Base-by-base conservation (phyloP, 2,113 vertebrate species). In the Megalops atlanticus region DNA sequence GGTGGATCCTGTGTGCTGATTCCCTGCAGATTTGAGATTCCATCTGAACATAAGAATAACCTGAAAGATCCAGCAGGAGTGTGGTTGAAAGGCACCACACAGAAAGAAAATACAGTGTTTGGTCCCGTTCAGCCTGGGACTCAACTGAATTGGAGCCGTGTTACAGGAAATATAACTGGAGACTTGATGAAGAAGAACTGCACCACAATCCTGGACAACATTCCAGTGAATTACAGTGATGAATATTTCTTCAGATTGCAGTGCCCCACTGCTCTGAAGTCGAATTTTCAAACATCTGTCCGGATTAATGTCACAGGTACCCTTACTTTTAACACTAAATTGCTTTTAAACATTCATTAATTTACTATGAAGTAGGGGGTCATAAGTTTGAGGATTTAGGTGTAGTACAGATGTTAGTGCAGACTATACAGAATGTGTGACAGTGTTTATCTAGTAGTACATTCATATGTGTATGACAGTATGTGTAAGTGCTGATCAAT, bases 1-100 rank as follows among this genome's bases (percentile, higher is more conserved):
- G 83, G 80, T 49, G 89, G 91, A 36, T 91, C 91, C 0, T 93
- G 92, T 58, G 79, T 89, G 70, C 39, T 41, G 8, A 77, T 92
- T 80, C 87, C 81, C 72, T 92, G 91, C 83, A 81, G 43, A 1
- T 92, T 92, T 81, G 81, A 3, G 16, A 1, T 90, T 27, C 31
- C n/a, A 35, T 12, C 76, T 0, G 7, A 4, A 12, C 82, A 6
- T 12, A 81, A 91, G 1, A 0, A 7, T 0, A 0, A 75, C 69
- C 81, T 92, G 76, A 85, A 89, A 41, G 49, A 76, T 2, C 80
- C 87, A 0, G 90, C n/a, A n/a, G n/a, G n/a, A n/a, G n/a, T n/a
- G n/a, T n/a, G n/a, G n/a, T n/a, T n/a, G n/a, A n/a, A n/a, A n/a
- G n/a, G n/a, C n/a, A n/a, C n/a, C n/a, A n/a, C n/a, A n/a, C n/a